Percentiles rank a stretch among this genome's conserved stretches.
These are phyloP conservation scores for Agrilus cyanescens DNA, from an alignment of 2,888 invertebrate genomes.

Conservation along the genomic window DNA sequence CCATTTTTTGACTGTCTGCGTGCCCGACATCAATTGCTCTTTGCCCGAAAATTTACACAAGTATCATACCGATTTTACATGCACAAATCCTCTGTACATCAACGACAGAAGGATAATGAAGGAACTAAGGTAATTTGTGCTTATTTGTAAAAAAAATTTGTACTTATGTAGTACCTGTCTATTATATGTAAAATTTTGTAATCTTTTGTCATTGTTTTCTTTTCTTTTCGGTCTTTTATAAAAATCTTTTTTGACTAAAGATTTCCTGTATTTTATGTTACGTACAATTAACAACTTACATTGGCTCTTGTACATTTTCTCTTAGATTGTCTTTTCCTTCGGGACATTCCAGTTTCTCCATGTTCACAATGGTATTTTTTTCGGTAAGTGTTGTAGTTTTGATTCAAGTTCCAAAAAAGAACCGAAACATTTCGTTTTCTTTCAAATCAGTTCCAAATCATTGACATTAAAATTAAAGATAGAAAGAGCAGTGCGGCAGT, in stretches of 20 bases:
- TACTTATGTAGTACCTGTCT: neutral
- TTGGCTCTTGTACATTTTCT: conserved; percentile 15
- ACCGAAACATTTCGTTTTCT: too few relatives aligned
- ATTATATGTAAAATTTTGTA: neutral
- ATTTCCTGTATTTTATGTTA: neutral
- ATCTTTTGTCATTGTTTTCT: conserved; percentile 1
- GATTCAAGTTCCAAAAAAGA: too few relatives aligned
- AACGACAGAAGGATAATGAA: conserved; percentile 44
- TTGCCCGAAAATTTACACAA: conserved; percentile 44
- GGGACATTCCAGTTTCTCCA: conserved; percentile 83
- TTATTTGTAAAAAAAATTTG: neutral
- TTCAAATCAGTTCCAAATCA: too few relatives aligned
- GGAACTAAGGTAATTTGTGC: conserved; percentile 47
- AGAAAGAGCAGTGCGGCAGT: too few relatives aligned
- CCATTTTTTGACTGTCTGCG: conserved; percentile 85
- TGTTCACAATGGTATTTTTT: conserved; percentile 75
- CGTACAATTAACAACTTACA: neutral
- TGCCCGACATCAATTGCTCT: conserved; percentile 58
- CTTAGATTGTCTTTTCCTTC: conserved; percentile 76
- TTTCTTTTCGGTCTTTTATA: neutral
- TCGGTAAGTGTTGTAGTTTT: conserved; percentile 49
- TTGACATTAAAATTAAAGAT: too few relatives aligned
- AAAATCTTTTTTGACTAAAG: too few relatives aligned
- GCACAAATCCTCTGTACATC: conserved; percentile 37
- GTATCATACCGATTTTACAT: conserved; percentile 63